Percentiles rank a stretch among this genome's conserved stretches.
Evolutionary conservation across 1,140 invertebrate genomes (phyloP).

Genomic region (Pseudachorutes palmiensis): DNA sequence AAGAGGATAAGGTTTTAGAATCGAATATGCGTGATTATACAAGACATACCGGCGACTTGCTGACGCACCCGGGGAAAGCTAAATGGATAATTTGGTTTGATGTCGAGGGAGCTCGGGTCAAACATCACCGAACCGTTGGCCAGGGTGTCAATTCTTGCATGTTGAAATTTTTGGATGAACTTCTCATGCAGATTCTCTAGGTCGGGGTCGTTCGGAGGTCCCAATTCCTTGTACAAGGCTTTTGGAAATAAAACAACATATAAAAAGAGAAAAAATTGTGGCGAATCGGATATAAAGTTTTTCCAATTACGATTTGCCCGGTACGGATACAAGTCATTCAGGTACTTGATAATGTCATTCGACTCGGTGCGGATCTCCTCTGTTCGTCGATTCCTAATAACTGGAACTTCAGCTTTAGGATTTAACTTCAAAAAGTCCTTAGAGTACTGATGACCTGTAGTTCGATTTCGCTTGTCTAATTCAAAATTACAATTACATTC

Average conservation of each 20-base stretch:
- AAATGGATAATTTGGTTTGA: conserved; percentile 7
- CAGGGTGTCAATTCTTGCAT: neutral
- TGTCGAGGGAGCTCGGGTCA: neutral
- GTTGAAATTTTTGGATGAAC: neutral
- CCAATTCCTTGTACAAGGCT: neutral
- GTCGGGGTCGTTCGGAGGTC: neutral
- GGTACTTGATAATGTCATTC: neutral
- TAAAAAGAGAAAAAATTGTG: neutral
- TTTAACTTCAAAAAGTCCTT: neutral
- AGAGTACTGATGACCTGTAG: neutral
- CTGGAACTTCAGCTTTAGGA: neutral
- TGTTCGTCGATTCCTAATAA: neutral
- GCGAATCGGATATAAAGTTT: neutral
- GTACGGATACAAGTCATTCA: neutral
- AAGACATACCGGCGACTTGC: neutral
- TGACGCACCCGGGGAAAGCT: neutral
- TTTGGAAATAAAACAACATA: neutral
- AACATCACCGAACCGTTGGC: neutral
- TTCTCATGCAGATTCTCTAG: neutral
- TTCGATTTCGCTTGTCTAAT: neutral
- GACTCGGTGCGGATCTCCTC: neutral
- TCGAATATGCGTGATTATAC: neutral
- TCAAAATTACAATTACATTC: neutral
- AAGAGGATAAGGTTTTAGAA: neutral
- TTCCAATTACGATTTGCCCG: neutral